phyloP scores from a whole-genome alignment of 2,888 invertebrate genomes.

The Campopleginae sp. region DNA sequence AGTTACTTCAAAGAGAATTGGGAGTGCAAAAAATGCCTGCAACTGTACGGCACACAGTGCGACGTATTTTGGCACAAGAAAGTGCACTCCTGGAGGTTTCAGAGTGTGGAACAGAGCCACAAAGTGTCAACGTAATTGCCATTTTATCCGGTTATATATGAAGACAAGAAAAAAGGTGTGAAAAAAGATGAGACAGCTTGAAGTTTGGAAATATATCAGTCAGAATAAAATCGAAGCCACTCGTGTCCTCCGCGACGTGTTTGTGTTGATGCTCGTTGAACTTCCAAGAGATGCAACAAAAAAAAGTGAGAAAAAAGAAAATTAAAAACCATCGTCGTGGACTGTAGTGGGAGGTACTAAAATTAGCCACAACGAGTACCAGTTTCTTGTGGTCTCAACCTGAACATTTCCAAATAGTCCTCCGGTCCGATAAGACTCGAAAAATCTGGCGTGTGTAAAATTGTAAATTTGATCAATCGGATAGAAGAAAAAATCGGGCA shows the following conservation, averaged over 20 bases:
- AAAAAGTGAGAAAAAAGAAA: background rate
- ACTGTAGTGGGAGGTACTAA: constrained; percentile 79
- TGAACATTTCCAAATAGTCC: constrained; percentile 77
- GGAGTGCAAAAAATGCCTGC: background rate
- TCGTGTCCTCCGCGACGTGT: background rate
- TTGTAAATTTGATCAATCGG: background rate
- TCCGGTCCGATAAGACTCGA: constrained; percentile 74
- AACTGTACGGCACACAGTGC: background rate
- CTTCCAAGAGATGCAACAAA: background rate
- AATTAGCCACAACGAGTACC: constrained; percentile 74
- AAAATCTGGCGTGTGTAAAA: background rate
- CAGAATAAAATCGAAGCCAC: constrained; percentile 17
- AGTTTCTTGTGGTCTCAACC: constrained; percentile 69
- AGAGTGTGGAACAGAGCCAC: background rate
- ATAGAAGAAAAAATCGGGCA: background rate
- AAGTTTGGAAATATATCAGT: constrained; percentile 6
- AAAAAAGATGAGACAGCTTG: background rate
- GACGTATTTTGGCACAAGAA: background rate
- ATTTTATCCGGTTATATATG: constrained; percentile 21
- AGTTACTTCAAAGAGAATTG: constrained; percentile 16
- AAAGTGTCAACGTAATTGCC: background rate
- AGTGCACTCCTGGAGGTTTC: constrained; percentile 20
- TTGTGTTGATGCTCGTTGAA: constrained; percentile 11
- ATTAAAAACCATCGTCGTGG: constrained; percentile 22
- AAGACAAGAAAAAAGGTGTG: background rate